Percentiles rank a stretch among this genome's conserved stretches.
phyloP scores from a whole-genome alignment of 2,797 vertebrate genomes.

The Tapirus indicus region DNA sequence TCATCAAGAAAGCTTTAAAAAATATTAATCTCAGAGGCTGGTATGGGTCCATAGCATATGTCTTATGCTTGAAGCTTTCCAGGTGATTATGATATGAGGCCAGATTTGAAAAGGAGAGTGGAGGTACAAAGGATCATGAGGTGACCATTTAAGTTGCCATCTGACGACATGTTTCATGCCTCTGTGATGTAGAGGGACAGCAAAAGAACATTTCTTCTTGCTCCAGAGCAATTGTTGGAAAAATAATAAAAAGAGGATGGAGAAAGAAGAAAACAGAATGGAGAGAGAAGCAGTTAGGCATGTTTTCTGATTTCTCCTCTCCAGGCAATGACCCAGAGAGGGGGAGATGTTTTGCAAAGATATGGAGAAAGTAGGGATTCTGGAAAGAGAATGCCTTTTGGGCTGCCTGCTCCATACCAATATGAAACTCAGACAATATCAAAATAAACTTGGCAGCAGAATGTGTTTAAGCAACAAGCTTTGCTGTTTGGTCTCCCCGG shows the following conservation, averaged over 20 bases:
- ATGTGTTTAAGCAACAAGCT: neutral
- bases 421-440: neutral
- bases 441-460: neutral
- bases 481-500: neutral
- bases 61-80: neutral
- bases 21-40: neutral
- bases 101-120: neutral
- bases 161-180: neutral
- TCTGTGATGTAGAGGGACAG: neutral
- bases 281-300: neutral
- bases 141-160: neutral
- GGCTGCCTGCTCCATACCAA: neutral
- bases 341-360: neutral
- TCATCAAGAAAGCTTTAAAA: neutral
- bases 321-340: neutral
- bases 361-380: neutral
- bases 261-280: neutral
- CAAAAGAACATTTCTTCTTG: neutral
- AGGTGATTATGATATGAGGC: neutral
- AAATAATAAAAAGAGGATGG: neutral
- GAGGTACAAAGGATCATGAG: neutral
- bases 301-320: neutral
- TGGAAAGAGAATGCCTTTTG: neutral
- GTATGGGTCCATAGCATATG: neutral
- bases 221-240: neutral